A percentile compares a stretch with the other conserved stretches of the same genome.
These are phyloP conservation scores for Mallotus villosus DNA, from an alignment of 2,797 vertebrate genomes.

Conservation along the genomic window DNA sequence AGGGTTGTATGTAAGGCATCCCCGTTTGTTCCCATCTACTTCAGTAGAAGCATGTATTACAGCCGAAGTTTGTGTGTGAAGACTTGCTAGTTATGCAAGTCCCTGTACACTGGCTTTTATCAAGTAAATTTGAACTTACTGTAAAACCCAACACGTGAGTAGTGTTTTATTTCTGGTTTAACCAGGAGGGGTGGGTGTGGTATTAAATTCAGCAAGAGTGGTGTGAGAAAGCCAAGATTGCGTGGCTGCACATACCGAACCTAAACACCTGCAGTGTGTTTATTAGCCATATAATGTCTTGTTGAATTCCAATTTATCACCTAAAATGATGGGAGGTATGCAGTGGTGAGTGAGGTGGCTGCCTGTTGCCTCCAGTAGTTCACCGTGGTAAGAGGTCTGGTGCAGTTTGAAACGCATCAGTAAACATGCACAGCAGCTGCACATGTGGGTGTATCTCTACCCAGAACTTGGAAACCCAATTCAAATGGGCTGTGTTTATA, in stretches of 20 bases:
- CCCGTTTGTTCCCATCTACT: not conserved
- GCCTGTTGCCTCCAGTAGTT: not conserved
- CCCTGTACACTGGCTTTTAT: not conserved
- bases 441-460: not conserved
- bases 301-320: not conserved
- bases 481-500: not conserved
- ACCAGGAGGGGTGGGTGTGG: not conserved
- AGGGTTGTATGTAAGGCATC: constrained; percentile 14
- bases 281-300: not conserved
- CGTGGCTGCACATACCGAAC: too few relatives aligned
- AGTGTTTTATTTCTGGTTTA: constrained; percentile 6
- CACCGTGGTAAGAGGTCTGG: constrained; percentile 5
- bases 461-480: not conserved
- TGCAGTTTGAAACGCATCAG: not conserved
- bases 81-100: not conserved
- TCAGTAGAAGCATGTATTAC: not conserved
- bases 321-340: not conserved
- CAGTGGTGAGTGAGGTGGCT: constrained; percentile 6
- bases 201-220: not conserved
- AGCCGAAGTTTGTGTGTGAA: not conserved
- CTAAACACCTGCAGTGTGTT: too few relatives aligned
- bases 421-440: not conserved
- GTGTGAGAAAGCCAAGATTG: too few relatives aligned
- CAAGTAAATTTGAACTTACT: constrained; percentile 4
- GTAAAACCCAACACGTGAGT: constrained; percentile 5